Evolutionary conservation across 2,113 vertebrate genomes (phyloP), one percentile per base, ranked within the genome.

Genomic region (Zosterops pallidus): DNA sequence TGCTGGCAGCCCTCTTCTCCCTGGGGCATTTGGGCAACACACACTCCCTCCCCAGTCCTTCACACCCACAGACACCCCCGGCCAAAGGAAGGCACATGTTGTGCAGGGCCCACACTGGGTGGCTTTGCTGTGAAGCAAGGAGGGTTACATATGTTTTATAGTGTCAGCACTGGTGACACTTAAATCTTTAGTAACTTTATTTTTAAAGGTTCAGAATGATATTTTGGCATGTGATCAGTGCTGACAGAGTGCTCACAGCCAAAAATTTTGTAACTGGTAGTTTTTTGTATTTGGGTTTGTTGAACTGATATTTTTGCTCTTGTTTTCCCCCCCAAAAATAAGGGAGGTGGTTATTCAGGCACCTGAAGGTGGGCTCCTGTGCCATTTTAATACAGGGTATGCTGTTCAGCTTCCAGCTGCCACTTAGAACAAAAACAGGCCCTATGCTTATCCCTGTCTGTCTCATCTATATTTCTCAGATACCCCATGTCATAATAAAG

Each of bases 11-110:
- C 41, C 21, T 19, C 25, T 35, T 86, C 31, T 76, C 28, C 25
- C 25, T n/a, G n/a, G 37, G n/a, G 25, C 26, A 42, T 53, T 65
- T 76, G 46, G 39, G 33, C 41, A 89, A 19, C 26, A 56, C 2
- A 6, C 1, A 0, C 6, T 74, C 18, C 18, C 9, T 68, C 18
- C 29, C 16, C 21, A 4, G 9, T 11, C 7, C 25, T 11, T 1
- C 5, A 26, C 20, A 37, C 14, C 12, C 14, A 15, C 25, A 44
- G 39, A 11, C 18, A 41, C 7, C 10, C 13, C 12, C 4, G 11
- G 31, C 8, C 42, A 50, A 80, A 72, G 8, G 20, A 63, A 89
- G 37, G 7, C 1, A 14, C 0, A 0, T 0, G 0, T 22, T 68
- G 14, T 50, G 25, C 52, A 68, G 24, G 9, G 28, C 6, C 15